phyloP scores from a whole-genome alignment of 2,113 vertebrate genomes.

The Microtus oregoni region DNA sequence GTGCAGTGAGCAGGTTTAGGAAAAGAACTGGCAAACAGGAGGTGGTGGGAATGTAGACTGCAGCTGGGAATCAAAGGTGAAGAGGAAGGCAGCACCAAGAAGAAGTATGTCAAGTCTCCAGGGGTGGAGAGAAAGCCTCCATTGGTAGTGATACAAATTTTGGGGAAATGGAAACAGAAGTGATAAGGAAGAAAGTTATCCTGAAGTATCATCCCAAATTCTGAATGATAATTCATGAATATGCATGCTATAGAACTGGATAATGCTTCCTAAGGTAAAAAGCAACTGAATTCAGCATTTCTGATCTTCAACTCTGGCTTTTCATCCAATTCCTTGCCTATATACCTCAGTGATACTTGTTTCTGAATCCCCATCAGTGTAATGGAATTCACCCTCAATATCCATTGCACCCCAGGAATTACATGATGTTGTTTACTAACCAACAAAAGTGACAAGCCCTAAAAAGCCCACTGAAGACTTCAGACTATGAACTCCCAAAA shows the following conservation, averaged over 20 bases:
- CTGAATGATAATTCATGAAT: no score
- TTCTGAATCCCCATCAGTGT: neutral
- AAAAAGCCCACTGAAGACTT: neutral
- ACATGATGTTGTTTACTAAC: neutral
- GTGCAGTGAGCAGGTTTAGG: no score
- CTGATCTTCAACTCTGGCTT: neutral
- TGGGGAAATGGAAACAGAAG: neutral
- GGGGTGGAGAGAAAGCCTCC: no score
- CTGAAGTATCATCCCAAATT: no score
- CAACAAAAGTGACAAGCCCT: neutral
- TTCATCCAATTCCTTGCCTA: neutral
- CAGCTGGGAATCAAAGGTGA: no score
- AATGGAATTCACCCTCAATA: neutral
- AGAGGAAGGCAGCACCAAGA: no score
- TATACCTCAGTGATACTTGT: neutral
- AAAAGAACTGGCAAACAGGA: no score
- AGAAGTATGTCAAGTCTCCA: no score
- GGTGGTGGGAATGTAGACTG: no score
- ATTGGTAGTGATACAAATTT: no score
- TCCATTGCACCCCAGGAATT: fast-evolving
- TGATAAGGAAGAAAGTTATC: neutral
- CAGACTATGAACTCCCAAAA: neutral
- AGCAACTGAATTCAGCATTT: neutral
- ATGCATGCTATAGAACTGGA: no score
- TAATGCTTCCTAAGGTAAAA: neutral